Evolutionary conservation across 1,140 invertebrate genomes (phyloP).

Genomic region (Ylistrum balloti): DNA sequence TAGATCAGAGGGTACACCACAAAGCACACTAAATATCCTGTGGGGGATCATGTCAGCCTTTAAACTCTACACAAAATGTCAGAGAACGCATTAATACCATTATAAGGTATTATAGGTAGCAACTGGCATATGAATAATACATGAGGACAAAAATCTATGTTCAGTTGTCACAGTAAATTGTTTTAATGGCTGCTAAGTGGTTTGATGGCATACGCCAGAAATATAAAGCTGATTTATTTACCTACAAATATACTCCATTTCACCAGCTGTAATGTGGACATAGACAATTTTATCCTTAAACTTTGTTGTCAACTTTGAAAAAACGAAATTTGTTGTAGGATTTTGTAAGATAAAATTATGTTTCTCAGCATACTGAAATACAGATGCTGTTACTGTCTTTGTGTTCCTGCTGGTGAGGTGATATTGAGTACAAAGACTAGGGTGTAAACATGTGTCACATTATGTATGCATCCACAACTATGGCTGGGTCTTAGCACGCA

Average conservation of each 20-base stretch:
- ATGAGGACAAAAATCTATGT: neutral
- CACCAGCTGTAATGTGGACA: neutral
- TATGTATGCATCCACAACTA: neutral
- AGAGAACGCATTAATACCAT: neutral
- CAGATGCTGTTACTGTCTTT: neutral
- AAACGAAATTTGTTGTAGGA: neutral
- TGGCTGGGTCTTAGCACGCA: neutral
- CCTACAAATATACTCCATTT: neutral
- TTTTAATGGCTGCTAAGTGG: neutral
- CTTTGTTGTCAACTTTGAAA: too few species aligned
- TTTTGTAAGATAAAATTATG: neutral
- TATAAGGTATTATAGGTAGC: neutral
- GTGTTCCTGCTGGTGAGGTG: neutral
- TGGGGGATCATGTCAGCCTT: neutral
- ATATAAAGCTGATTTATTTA: neutral
- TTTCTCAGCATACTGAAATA: neutral
- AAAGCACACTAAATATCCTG: neutral
- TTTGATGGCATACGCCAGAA: neutral
- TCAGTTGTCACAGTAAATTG: neutral
- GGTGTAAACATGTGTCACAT: neutral
- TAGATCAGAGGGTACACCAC: neutral
- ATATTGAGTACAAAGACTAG: neutral
- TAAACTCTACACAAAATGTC: neutral
- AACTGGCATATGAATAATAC: constrained; percentile 13
- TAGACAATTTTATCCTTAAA: neutral